Percentiles rank a stretch among this genome's conserved stretches.
phyloP scores from a whole-genome alignment of 2,113 vertebrate genomes.

The rat (Rattus norvegicus) region DNA sequence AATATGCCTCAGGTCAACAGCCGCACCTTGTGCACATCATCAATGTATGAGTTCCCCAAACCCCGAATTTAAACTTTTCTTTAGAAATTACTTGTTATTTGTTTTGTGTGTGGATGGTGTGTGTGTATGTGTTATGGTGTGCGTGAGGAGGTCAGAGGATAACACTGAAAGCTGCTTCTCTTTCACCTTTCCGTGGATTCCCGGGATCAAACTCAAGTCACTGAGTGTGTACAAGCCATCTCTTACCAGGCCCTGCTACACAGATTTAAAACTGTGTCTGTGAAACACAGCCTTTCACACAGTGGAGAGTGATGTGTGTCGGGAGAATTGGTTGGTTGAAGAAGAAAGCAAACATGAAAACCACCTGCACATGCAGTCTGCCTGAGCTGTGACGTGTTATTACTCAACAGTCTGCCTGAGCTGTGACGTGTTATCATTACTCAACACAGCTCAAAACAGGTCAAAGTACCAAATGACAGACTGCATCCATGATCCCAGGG shows the following conservation, averaged over 20 bases:
- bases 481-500: not conserved
- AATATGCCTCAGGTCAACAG: not conserved
- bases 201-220: not conserved
- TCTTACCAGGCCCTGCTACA: not conserved
- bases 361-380: not conserved
- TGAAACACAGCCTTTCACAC: not conserved
- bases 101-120: not conserved
- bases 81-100: no score
- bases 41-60: not conserved
- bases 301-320: not conserved
- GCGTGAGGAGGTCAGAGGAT: not conserved
- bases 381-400: not conserved
- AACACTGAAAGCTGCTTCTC: not conserved
- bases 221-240: no score
- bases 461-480: constrained; percentile 9
- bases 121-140: no score
- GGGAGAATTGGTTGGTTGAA: not conserved
- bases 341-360: not conserved
- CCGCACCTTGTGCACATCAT: not conserved
- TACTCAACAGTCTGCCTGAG: not conserved
- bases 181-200: not conserved
- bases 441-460: not conserved
- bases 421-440: not conserved
- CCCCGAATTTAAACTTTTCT: not conserved
- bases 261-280: not conserved